Evolutionary conservation across 1,140 invertebrate species (phyloP).

Genomic region (Zaprionus ghesquierei): DNA sequence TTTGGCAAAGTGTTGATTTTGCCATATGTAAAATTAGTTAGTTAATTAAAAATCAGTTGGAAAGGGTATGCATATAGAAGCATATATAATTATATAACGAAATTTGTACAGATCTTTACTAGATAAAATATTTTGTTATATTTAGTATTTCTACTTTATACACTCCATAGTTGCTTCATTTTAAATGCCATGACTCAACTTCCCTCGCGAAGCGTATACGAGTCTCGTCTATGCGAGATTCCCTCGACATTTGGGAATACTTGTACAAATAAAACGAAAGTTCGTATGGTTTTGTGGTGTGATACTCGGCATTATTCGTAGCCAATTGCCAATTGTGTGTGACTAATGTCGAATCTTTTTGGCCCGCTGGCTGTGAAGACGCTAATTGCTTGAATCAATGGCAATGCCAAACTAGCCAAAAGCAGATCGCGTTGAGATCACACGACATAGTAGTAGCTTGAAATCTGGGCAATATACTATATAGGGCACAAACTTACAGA

Average conservation of each 20-base stretch:
- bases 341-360: conserved; percentile 54
- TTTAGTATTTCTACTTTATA: no score
- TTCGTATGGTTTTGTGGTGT: conserved; percentile 18
- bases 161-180: no score
- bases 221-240: background rate
- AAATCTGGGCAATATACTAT: background rate
- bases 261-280: conserved; percentile 52
- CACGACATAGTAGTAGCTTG: background rate
- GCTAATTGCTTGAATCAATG: conserved; percentile 67
- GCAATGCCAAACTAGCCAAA: background rate
- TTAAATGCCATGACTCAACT: background rate
- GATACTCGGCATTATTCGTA: conserved; percentile 22
- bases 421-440: background rate
- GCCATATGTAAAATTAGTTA: background rate
- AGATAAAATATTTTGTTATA: no score
- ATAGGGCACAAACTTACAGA: background rate
- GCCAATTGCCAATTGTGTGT: conserved; percentile 63
- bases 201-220: background rate
- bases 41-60: background rate
- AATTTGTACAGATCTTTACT: no score
- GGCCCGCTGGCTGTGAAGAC: conserved; percentile 26
- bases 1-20: background rate
- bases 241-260: background rate
- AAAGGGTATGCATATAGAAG: background rate
- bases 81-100: no score